Conservation (phyloP, 92 coral and sea anemone species). For the Epizoanthus fatuus region DNA sequence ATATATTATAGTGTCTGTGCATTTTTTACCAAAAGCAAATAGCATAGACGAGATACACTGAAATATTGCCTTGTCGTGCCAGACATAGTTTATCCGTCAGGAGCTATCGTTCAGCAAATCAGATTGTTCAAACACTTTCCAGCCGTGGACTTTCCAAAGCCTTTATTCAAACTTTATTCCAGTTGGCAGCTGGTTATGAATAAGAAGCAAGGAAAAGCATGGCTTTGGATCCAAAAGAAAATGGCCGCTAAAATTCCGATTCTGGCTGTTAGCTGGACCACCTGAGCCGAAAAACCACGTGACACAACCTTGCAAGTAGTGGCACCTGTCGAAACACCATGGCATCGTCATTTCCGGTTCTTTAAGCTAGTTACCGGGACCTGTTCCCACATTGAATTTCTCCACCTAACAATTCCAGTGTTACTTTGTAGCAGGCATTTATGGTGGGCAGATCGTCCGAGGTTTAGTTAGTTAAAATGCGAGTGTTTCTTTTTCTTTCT, state of each 20-base stretch:
- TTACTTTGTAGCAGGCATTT: neutral
- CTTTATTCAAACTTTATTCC: too few species aligned
- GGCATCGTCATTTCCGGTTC: constrained; percentile 19
- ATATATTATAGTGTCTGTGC: too few species aligned
- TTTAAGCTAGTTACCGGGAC: constrained; percentile 4
- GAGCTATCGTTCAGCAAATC: too few species aligned
- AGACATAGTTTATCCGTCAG: too few species aligned
- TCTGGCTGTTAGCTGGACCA: too few species aligned
- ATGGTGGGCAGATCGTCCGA: neutral
- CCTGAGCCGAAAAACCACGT: neutral
- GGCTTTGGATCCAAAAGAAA: neutral
- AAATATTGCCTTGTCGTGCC: too few species aligned
- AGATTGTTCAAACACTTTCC: too few species aligned
- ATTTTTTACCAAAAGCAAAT: too few species aligned
- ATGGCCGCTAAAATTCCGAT: neutral
- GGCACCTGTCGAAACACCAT: constrained; percentile 25
- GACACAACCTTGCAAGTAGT: constrained; percentile 9
- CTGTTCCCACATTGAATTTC: neutral
- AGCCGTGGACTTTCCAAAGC: too few species aligned
- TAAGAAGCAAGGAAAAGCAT: too few species aligned
- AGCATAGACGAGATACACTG: too few species aligned
- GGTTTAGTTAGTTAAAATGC: constrained; percentile 6
- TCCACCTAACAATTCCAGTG: neutral
- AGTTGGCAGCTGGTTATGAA: too few species aligned
- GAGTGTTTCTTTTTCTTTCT: neutral